Evolutionary conservation across 2,888 invertebrate species (phyloP).

Genomic region (Melanargia galathea): DNA sequence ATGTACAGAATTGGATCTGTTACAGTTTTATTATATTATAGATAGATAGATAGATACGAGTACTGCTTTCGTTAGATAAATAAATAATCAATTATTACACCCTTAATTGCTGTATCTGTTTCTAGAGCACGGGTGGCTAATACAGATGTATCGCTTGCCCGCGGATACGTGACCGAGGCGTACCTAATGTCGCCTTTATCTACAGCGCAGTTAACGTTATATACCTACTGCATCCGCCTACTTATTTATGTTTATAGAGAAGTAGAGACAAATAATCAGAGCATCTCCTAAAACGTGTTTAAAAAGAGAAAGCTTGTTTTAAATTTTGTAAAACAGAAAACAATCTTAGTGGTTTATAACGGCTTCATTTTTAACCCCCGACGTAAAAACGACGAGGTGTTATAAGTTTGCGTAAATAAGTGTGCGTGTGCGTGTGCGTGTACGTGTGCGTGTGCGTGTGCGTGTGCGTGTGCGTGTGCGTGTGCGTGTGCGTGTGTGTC

Average conservation of each 20-base stretch:
- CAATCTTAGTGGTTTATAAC: too few species aligned
- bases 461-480: too few species aligned
- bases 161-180: slow-evolving; percentile 6
- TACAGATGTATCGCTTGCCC: slow-evolving; percentile 23
- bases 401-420: too few species aligned
- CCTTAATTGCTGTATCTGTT: slow-evolving; percentile 41
- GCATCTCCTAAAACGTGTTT: slow-evolving; percentile 11
- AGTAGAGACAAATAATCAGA: slow-evolving; percentile 22
- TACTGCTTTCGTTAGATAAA: slow-evolving; percentile 31
- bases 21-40: too few species aligned
- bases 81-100: slow-evolving; percentile 37
- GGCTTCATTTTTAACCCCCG: too few species aligned
- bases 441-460: too few species aligned
- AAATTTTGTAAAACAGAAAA: too few species aligned
- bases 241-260: slow-evolving; percentile 21
- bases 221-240: slow-evolving; percentile 22
- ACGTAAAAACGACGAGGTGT: too few species aligned
- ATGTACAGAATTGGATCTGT: too few species aligned
- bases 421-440: too few species aligned
- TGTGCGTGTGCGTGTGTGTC: too few species aligned
- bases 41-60: not conserved
- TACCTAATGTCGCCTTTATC: slow-evolving; percentile 20
- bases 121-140: slow-evolving; percentile 39
- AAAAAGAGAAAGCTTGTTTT: not conserved
- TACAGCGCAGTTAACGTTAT: slow-evolving; percentile 29